These are phyloP conservation scores for Cephalopterus ornatus DNA, from an alignment of 2,113 vertebrate genomes.

Conservation along the genomic window DNA sequence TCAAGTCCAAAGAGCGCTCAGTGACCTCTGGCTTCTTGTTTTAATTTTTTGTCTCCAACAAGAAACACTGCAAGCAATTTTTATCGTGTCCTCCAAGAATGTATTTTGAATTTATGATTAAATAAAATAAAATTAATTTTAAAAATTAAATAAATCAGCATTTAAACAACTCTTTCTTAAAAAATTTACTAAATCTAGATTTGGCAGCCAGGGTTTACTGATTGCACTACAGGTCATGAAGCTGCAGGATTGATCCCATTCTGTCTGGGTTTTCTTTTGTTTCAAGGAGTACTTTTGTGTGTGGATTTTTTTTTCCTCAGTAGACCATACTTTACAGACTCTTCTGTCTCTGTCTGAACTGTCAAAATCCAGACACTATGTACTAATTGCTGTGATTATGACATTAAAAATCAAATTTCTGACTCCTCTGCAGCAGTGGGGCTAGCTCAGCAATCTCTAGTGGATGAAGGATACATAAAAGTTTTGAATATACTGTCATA, in stretches of 20 bases:
- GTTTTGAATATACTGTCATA: conserved; percentile 33
- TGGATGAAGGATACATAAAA: conserved; percentile 6
- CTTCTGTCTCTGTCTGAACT: background rate
- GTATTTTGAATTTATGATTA: background rate
- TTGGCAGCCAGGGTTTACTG: background rate
- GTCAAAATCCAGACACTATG: background rate
- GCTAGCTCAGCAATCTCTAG: background rate
- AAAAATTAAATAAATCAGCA: background rate
- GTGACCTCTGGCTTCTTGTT: background rate
- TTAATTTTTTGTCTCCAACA: background rate
- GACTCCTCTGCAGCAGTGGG: background rate
- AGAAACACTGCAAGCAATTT: background rate
- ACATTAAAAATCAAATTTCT: conserved; percentile 32
- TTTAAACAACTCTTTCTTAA: background rate
- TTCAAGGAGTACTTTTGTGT: background rate
- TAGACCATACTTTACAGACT: background rate
- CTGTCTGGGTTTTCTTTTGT: background rate
- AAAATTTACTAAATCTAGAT: background rate
- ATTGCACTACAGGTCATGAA: background rate
- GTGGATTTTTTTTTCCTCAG: background rate
- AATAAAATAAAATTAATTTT: background rate
- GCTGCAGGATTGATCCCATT: background rate
- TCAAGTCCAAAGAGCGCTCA: background rate
- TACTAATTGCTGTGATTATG: conserved; percentile 46
- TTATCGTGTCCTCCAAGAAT: background rate